Evolutionary conservation across 2,113 vertebrate species (phyloP), one percentile per base, ranked within the genome.

Genomic region (Cercopithecus mona): DNA sequence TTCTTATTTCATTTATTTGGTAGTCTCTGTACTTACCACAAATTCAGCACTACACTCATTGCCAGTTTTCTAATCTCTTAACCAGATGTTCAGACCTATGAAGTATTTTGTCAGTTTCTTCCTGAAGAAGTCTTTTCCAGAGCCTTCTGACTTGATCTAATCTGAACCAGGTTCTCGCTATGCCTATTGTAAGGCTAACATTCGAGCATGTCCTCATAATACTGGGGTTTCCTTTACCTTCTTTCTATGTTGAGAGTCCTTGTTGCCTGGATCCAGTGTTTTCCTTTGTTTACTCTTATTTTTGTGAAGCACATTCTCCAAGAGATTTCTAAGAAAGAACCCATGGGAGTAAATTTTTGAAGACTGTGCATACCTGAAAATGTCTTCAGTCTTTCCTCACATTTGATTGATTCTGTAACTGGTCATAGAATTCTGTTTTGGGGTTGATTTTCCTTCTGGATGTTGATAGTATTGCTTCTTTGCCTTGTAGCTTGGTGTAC

Each of bases 371-470:
- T 86, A 64, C 52, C 22, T 64, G 3, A 91, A 92, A 72, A 52
- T 87, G 52, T 92, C 75, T 92, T n/a, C n/a, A 81, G 81, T 61
- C 22, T 94, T 83, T 94, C 22, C 40, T 95, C n/a, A 40, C 52
- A n/a, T 55, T 81, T 81, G 35, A 64, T 81, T 52, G 40, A 45
- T 52, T 92, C 50, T 92, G 70, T 70, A 61, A 1, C 14, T 72
- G 14, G 13, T 72, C 75, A 45, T 87, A 72, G 38, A 81, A 82
- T 55, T 82, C 55, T 85, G 43, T 82, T 55, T 95, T 66, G n/a
- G 50, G 30, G 66, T n/a, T 82, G 45, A 73, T 82, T 88, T 92
- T 78, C 35, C 35, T 85, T 38, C 75, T n/a, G 52, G 16, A 55
- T 95, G 38, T 64, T 64, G 61, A 70, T 59, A 79, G 48, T 70